These are phyloP conservation scores for Montipora foliosa DNA, from an alignment of 64 coral and sea anemone genomes.

Conservation along the genomic window DNA sequence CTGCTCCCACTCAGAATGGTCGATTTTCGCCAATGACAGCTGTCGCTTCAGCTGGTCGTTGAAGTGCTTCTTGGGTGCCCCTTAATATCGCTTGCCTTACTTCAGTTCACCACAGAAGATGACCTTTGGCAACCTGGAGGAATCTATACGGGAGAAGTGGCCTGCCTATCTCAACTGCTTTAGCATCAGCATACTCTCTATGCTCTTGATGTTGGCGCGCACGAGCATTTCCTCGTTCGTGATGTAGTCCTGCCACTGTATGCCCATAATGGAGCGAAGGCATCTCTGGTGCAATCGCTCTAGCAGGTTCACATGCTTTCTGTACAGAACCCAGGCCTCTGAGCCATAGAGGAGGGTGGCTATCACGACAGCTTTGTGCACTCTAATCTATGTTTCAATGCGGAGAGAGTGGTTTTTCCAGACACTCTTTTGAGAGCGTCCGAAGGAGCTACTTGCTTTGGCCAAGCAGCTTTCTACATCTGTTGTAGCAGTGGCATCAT, in stretches of 20 bases:
- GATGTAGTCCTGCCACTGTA: neutral
- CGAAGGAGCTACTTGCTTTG: conserved; percentile 29
- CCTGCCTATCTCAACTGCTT: no score
- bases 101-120: no score
- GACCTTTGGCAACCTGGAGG: no score
- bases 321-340: conserved; percentile 7
- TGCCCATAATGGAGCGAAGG: conserved; percentile 25
- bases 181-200: no score
- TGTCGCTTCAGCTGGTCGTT: no score
- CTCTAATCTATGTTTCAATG: no score
- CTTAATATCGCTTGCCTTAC: no score
- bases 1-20: no score
- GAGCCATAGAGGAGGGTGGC: neutral
- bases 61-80: no score
- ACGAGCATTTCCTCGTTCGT: conserved; percentile 50
- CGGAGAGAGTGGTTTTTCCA: neutral
- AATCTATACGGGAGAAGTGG: no score
- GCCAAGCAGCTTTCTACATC: neutral
- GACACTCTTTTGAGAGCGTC: neutral
- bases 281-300: conserved; percentile 46
- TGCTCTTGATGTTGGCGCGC: no score
- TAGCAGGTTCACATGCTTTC: neutral
- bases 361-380: neutral
- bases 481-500: neutral
- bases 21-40: no score